Base-by-base conservation (phyloP, 2,113 vertebrate genomes). In the Delphinapterus leucas region DNA sequence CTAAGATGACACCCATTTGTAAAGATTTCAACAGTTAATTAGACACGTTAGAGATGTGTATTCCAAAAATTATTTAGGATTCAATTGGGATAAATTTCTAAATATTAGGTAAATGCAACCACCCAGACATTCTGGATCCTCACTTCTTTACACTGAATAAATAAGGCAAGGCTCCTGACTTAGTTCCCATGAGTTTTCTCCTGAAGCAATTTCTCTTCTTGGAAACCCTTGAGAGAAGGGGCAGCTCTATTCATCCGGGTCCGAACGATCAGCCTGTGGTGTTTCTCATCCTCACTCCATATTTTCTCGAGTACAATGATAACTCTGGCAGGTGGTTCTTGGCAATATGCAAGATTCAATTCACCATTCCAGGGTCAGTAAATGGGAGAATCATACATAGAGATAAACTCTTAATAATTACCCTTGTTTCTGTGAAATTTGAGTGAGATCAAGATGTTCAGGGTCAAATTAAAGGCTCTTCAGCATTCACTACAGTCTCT, bases 1-100 rank as follows among this genome's bases (percentile, higher is more conserved):
- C 91, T 98, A 95, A 87, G 70, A 81, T 93, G 93, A 97, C 94
- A 90, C 68, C 85, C 94, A 92, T 97, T 98, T 98, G 96, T 96
- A 96, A 98, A 76, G 53, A 92, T 84, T 94, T 96, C 26, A 68
- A 28, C 38, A 84, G 53, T 28, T 92, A 60, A 60, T 31, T 92
- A 60, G 70, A 60, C 41, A 71, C 13, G 8, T 67, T 47, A 70
- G 65, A 77, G 60, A 85, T 71, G n/a, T 70, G 20, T 25, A 60
- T 65, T 71, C 63, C 58, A 80, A 68, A 87, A 74, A 61, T 85
- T 47, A 93, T 44, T 88, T 96, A 88, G 85, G n/a, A 44, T 90
- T 95, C 86, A 76, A 13, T 7, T 81, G 88, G 44, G 67, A 93
- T 74, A 79, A 63, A 81, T 36, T 60, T 61, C 44, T 88, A 82